phyloP scores from a whole-genome alignment of 2,888 invertebrate species.

The Noctua pronuba region DNA sequence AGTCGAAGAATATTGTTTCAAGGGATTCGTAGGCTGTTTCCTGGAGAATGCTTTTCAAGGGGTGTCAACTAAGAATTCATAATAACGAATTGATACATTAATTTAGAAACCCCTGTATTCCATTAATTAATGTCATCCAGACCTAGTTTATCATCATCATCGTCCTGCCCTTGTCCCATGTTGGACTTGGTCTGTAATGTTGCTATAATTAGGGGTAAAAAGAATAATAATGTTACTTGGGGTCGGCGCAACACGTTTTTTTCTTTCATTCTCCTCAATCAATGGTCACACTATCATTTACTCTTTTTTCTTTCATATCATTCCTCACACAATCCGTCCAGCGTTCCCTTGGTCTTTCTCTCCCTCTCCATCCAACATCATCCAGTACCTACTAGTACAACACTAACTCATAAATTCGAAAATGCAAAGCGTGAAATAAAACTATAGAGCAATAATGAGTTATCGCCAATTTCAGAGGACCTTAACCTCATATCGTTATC shows the following conservation, averaged over 20 bases:
- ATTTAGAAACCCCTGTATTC: background rate
- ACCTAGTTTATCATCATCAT: background rate
- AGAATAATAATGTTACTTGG: too few species aligned
- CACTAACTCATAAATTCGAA: background rate
- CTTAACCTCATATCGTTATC: background rate
- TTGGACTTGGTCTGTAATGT: too few species aligned
- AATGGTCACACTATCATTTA: too few species aligned
- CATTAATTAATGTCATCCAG: background rate
- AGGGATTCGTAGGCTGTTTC: conserved; percentile 18
- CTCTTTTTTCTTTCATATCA: too few species aligned
- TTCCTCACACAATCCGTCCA: too few species aligned
- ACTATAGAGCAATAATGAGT: background rate
- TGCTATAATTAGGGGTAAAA: too few species aligned
- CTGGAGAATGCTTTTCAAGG: conserved; percentile 1
- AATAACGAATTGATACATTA: background rate
- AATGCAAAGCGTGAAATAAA: background rate
- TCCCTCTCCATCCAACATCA: too few species aligned
- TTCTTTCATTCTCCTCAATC: too few species aligned
- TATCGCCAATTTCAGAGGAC: background rate
- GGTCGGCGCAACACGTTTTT: too few species aligned
- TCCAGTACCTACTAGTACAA: too few species aligned
- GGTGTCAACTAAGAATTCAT: background rate
- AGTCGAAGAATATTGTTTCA: conserved; percentile 71
- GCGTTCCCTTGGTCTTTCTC: too few species aligned
- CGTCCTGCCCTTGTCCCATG: too few species aligned